Evolutionary conservation across 1,140 invertebrate species (phyloP), one percentile per base, ranked within the genome.

Genomic region (Lepidostoma basale): DNA sequence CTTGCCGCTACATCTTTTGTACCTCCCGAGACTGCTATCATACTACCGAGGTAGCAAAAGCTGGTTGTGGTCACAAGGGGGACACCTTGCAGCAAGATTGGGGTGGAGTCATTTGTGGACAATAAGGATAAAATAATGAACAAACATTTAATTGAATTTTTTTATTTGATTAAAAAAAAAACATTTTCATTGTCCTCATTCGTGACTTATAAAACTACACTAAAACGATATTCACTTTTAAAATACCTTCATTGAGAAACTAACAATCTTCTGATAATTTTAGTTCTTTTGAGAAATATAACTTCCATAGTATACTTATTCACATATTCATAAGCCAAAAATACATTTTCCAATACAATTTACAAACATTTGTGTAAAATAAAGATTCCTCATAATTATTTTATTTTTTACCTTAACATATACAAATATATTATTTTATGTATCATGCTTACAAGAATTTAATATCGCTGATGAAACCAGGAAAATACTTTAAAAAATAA

Each of bases 91-190:
- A n/a, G n/a, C n/a, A n/a, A n/a, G n/a, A n/a, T n/a, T n/a, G n/a
- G n/a, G n/a, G n/a, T n/a, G n/a, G n/a, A n/a, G n/a, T n/a, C n/a
- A n/a, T n/a, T n/a, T n/a, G n/a, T n/a, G n/a, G n/a, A n/a, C n/a
- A n/a, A n/a, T n/a, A n/a, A n/a, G n/a, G n/a, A 0, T 1, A 1
- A 18, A 54, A 54, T 14, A 54, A 54, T 54, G 30, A 54, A 30
- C 28, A 25, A n/a, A 52, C 49, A 54, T 33, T 30, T 49, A 30
- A 18, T 28, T 54, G 20, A 36, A 22, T 52, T 9, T 45, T 52
- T 60, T 67, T 63, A 64, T 69, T 69, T 58, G 28, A 58, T 69
- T n/a, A n/a, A n/a, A n/a, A 69, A 49, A 69, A 69, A 69, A 69
- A 69, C 59, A 45, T 54, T 63, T 45, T 58, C 56, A 36, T 40